Percentiles rank a stretch among this genome's conserved stretches.
Evolutionary conservation across 2,113 vertebrate species (phyloP).

Genomic region (Paracanthobrama guichenoti): DNA sequence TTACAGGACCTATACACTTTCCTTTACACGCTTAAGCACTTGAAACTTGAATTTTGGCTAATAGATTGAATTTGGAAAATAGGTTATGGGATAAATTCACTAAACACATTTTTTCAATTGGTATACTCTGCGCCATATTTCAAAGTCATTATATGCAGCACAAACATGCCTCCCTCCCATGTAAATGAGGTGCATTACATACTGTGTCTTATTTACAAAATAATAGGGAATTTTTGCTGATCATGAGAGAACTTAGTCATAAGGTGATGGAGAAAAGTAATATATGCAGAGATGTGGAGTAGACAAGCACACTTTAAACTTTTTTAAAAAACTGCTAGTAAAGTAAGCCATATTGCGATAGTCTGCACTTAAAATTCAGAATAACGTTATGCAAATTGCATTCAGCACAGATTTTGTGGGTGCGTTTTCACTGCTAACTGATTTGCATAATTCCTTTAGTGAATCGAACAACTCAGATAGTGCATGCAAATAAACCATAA

Average conservation of each 20-base stretch:
- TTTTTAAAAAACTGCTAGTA: not conserved
- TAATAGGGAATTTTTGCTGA: not conserved
- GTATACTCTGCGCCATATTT: not conserved
- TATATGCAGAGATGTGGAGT: not conserved
- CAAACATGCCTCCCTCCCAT: not conserved
- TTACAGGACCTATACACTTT: not conserved
- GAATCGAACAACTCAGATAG: conserved; percentile 7
- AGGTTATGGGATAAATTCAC: not conserved
- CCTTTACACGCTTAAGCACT: too few species aligned
- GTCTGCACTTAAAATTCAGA: not conserved
- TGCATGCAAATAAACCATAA: conserved; percentile 14
- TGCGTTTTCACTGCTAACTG: not conserved
- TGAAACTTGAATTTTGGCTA: too few species aligned
- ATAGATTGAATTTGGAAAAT: too few species aligned
- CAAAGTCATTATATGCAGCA: not conserved
- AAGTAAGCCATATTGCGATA: not conserved
- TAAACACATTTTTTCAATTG: not conserved
- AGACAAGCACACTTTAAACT: not conserved
- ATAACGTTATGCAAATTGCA: conserved; percentile 4
- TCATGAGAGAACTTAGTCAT: not conserved
- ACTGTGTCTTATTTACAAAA: not conserved
- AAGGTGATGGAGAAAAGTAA: not conserved
- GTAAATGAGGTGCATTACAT: not conserved
- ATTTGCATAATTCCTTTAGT: conserved; percentile 18
- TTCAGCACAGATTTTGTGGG: conserved; percentile 1